These are phyloP conservation scores for Hypotaenidia philippensis DNA, from an alignment of 2,797 vertebrate species.

Conservation along the genomic window DNA sequence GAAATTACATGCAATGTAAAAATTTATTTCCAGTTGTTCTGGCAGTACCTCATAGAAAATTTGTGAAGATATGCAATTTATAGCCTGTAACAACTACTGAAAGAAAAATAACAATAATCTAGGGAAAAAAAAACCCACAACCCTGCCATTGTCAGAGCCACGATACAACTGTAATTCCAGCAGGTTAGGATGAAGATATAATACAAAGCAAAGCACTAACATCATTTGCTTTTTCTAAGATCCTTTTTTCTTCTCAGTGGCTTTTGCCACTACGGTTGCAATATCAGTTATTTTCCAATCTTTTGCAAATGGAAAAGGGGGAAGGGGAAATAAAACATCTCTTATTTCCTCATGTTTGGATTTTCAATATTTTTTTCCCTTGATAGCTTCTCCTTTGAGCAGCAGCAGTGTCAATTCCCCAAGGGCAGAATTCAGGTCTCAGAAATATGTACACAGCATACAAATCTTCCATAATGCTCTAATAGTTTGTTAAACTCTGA, in stretches of 20 bases:
- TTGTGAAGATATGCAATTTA: neutral
- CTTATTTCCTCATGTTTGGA: conserved; percentile 45
- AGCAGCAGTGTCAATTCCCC: conserved; percentile 47
- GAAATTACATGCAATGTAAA: neutral
- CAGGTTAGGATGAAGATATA: conserved; percentile 31
- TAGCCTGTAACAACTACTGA: neutral
- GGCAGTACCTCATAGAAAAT: neutral
- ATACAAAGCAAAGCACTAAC: conserved; percentile 24
- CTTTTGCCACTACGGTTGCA: neutral
- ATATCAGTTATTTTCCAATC: conserved; percentile 58
- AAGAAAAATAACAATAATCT: conserved; percentile 5
- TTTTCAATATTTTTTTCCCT: conserved; percentile 61
- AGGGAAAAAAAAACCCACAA: neutral
- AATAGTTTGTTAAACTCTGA: conserved; percentile 57
- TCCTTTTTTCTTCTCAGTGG: conserved; percentile 21
- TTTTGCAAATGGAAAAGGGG: conserved; percentile 39
- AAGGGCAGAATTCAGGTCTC: conserved; percentile 46
- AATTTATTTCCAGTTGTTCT: neutral
- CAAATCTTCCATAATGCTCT: conserved; percentile 46
- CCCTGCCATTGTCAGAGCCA: neutral
- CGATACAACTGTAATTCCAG: neutral
- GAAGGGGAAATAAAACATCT: conserved; percentile 47
- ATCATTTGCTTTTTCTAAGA: conserved; percentile 37
- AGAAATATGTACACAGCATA: conserved; percentile 48
- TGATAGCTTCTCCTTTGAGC: conserved; percentile 62